Percentiles rank a stretch among this genome's conserved stretches.
Evolutionary conservation across 2,888 invertebrate species (phyloP).

Genomic region (Cheilosia scutellata): DNA sequence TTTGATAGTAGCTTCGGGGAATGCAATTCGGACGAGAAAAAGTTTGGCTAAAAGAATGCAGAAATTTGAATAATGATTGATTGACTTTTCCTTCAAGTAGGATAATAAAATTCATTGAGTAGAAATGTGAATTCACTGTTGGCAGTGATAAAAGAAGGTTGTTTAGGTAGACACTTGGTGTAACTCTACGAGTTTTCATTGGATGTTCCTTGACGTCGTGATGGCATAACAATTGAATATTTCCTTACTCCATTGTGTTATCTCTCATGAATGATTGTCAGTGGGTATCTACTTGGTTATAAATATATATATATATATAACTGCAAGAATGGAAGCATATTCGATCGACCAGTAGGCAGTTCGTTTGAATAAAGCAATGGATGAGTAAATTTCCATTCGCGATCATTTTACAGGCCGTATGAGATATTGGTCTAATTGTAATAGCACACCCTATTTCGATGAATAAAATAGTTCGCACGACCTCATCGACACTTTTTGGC

Average conservation of each 20-base stretch:
- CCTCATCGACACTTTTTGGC: too few relatives aligned
- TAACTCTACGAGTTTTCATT: neutral
- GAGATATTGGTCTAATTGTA: too few relatives aligned
- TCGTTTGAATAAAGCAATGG: too few relatives aligned
- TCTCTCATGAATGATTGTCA: neutral
- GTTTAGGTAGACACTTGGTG: neutral
- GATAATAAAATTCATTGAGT: constrained; percentile 71
- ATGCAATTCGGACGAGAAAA: constrained; percentile 55
- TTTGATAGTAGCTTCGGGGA: constrained; percentile 51
- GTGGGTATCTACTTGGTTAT: too few relatives aligned
- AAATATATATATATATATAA: too few relatives aligned
- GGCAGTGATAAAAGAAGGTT: constrained; percentile 9
- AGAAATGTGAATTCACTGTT: constrained; percentile 66
- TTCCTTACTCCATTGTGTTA: neutral
- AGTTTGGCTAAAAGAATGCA: constrained; percentile 60
- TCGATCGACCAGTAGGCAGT: too few relatives aligned
- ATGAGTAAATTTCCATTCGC: too few relatives aligned
- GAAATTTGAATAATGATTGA: constrained; percentile 76
- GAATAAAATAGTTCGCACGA: too few relatives aligned
- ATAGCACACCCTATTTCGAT: too few relatives aligned
- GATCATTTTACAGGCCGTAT: too few relatives aligned
- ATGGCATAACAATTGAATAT: constrained; percentile 11
- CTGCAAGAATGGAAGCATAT: too few relatives aligned
- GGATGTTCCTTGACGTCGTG: constrained; percentile 2
- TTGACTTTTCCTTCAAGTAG: constrained; percentile 70